A percentile compares a stretch with the other conserved stretches of the same genome.
Evolutionary conservation across 2,113 vertebrate species (phyloP).

Genomic region (Malaclemys terrapin): DNA sequence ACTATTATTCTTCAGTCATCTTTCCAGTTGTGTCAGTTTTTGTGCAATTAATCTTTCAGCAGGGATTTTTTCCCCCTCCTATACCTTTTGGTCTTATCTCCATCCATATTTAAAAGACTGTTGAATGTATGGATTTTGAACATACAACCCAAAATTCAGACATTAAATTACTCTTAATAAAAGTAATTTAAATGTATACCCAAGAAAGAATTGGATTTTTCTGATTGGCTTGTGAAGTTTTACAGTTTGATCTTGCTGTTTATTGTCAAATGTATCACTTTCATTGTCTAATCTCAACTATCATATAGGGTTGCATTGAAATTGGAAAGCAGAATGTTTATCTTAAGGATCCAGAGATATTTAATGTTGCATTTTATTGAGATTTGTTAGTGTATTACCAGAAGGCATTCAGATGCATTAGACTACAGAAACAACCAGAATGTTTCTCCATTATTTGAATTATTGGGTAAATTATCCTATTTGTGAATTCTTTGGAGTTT

Average conservation of each 20-base stretch:
- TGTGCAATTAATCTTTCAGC: neutral
- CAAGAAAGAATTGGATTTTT: neutral
- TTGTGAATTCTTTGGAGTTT: neutral
- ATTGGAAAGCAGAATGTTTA: slow-evolving; percentile 46
- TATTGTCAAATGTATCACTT: neutral
- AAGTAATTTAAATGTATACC: neutral
- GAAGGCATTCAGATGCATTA: neutral
- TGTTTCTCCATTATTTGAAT: neutral
- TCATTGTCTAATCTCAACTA: slow-evolving; percentile 3
- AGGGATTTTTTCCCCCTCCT: accelerated
- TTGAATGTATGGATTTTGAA: neutral
- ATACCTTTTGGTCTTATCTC: neutral
- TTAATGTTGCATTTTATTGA: slow-evolving; percentile 1
- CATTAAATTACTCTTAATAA: neutral
- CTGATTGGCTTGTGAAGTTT: neutral
- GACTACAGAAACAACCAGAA: neutral
- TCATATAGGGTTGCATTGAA: neutral
- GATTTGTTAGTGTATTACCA: neutral
- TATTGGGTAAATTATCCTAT: neutral
- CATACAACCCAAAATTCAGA: neutral
- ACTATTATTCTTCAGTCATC: neutral
- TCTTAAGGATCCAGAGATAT: slow-evolving; percentile 38
- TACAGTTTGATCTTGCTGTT: neutral
- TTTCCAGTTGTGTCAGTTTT: accelerated
- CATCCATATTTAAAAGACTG: accelerated